Evolutionary conservation across 2,888 invertebrate genomes (phyloP).

Genomic region (Rapana venosa): DNA sequence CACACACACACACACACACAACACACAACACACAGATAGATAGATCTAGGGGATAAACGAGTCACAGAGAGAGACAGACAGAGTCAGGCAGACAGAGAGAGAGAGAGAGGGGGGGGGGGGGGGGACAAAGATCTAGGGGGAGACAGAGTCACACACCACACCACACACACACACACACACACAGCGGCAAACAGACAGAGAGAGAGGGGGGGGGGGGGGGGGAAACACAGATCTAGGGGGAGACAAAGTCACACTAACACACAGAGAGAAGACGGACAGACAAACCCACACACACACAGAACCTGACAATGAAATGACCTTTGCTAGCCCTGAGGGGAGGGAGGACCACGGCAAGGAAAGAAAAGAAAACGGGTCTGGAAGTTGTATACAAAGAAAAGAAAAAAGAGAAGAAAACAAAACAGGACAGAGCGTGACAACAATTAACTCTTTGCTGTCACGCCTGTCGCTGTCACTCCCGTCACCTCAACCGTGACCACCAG

Average conservation of each 20-base stretch:
- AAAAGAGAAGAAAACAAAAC: not conserved
- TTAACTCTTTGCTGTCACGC: not conserved
- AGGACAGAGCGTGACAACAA: conserved; percentile 2
- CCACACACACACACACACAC: too few species aligned
- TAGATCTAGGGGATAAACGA: too few species aligned
- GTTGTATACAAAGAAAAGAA: too few species aligned
- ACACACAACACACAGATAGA: too few species aligned
- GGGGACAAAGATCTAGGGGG: not conserved
- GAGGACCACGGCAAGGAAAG: not conserved
- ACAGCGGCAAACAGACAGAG: not conserved
- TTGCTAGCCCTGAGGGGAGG: not conserved
- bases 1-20: not conserved
- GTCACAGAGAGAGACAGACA: not conserved
- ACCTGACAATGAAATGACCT: not conserved
- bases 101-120: not conserved
- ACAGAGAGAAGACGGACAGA: not conserved
- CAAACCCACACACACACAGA: not conserved
- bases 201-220: not conserved
- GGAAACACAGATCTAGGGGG: not conserved
- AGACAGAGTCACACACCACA: not conserved
- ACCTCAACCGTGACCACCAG: not conserved
- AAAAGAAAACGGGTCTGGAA: too few species aligned
- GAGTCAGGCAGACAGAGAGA: not conserved
- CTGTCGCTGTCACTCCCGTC: not conserved
- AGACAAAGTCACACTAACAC: not conserved